Conservation (phyloP, 2,113 vertebrate genomes). For the Coturnix japonica region DNA sequence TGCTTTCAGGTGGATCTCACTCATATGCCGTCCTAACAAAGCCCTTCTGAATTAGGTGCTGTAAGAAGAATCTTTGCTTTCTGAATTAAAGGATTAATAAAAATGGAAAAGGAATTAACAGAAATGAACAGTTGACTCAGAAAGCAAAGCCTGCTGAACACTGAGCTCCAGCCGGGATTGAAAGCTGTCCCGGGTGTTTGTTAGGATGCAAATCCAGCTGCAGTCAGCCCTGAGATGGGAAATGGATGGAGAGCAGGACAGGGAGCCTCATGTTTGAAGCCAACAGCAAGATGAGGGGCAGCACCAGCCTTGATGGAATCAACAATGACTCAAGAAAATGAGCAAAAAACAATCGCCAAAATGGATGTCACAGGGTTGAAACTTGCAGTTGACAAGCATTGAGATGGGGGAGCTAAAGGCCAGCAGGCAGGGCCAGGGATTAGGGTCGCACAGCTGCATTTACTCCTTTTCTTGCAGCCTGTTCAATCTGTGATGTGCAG, state of each 20-base stretch:
- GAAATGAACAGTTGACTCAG: background rate
- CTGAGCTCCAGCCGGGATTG: rapidly evolving
- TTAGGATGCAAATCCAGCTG: background rate
- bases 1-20: background rate
- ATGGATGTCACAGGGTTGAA: no score
- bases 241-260: rapidly evolving
- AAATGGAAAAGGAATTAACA: background rate
- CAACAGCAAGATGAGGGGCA: no score
- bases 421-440: no score
- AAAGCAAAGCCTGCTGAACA: background rate
- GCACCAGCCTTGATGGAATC: no score
- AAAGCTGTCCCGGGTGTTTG: background rate
- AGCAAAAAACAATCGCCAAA: no score
- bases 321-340: no score
- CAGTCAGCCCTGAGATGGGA: background rate
- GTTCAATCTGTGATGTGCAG: no score
- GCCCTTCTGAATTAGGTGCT: background rate
- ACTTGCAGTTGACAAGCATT: no score
- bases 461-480: no score
- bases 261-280: rapidly evolving
- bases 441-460: no score
- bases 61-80: background rate
- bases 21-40: rapidly evolving
- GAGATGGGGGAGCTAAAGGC: no score
- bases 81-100: background rate